phyloP scores from a whole-genome alignment of 53 echinoderm and acorn worm genomes.

The Holothuria leucospilota region DNA sequence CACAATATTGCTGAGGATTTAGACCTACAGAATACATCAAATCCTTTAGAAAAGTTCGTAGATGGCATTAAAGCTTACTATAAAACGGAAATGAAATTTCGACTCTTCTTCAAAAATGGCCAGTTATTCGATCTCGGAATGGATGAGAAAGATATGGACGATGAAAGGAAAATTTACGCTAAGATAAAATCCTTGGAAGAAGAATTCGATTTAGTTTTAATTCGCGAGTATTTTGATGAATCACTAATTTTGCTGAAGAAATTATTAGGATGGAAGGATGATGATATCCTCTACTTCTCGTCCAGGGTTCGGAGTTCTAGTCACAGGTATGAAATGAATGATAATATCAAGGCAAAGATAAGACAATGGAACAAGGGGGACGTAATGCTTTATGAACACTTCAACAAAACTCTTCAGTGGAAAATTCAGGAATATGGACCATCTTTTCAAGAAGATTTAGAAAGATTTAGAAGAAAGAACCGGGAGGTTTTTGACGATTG shows the following conservation, averaged over 20 bases:
- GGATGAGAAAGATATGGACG: conserved; percentile 46
- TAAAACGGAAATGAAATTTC: conserved; percentile 26
- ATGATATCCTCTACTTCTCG: conserved; percentile 64
- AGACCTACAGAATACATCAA: not conserved
- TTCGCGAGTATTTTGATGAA: conserved; percentile 73
- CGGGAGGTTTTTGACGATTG: conserved; percentile 21
- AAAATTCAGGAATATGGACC: conserved; percentile 60
- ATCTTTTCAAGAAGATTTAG: conserved; percentile 49
- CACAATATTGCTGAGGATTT: conserved; percentile 51
- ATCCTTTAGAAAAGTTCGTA: conserved; percentile 60
- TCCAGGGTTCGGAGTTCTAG: conserved; percentile 45
- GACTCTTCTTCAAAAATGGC: conserved; percentile 53
- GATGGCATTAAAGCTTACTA: conserved; percentile 10
- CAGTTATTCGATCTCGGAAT: conserved; percentile 66
- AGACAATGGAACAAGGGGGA: conserved; percentile 66
- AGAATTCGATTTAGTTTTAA: conserved; percentile 68
- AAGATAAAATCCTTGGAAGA: conserved; percentile 59
- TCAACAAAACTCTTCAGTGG: conserved; percentile 67
- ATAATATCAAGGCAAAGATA: conserved; percentile 29
- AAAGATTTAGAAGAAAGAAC: conserved; percentile 20
- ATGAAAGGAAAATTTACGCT: conserved; percentile 16
- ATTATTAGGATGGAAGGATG: conserved; percentile 60
- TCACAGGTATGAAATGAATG: conserved; percentile 25
- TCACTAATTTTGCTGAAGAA: conserved; percentile 58
- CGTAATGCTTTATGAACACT: conserved; percentile 61